Base-by-base conservation (phyloP, 2,888 invertebrate genomes). In the Scaptomyza reducta region DNA sequence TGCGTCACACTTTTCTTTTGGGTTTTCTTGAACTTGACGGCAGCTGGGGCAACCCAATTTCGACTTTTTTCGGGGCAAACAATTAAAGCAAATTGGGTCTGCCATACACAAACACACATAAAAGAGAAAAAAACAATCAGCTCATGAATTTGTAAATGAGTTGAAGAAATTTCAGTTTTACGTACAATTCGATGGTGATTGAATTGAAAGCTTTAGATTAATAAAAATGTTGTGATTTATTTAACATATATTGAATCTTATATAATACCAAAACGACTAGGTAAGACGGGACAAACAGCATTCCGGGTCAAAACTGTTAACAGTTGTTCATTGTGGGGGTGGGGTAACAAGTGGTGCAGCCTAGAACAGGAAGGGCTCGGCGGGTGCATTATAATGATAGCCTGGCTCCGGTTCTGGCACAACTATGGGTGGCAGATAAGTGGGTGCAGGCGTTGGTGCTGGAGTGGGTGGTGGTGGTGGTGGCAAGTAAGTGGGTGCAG, bases 1-100 rank as follows among this genome's bases (percentile, higher is more conserved):
- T 71, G 72, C 77, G 86, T 88, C 60, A 83, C 83, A 83, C 80
- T 83, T 88, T 88, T 86, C 81, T 86, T 50, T 50, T 44, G 60
- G 60, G 68, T 85, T 83, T 83, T 82, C 83, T 67, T 77, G 71
- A 82, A 79, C 84, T 87, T 87, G 70, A 50, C 47, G 13, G 9
- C 14, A 14, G 75, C 45, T 29, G 45, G 33, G 11, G 13, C 47
- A 47, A 50, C 57, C 57, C 83, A 83, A 87, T 83, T 83, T 14
- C 16, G n/a, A 25, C 7, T 31, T 49, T 53, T 56, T 62, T 44
- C 25, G 38, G 42, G 41, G 46, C 40, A 67, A 73, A 69, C 72
- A 74, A 74, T 85, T 77, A 77, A 79, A 66, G 25, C 54, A 54
- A 72, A 68, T 71, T 74, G 41, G 45, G 49, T n/a, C 63, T 66